phyloP scores from a whole-genome alignment of 2,888 invertebrate species.

The Bruchidius siliquastri region DNA sequence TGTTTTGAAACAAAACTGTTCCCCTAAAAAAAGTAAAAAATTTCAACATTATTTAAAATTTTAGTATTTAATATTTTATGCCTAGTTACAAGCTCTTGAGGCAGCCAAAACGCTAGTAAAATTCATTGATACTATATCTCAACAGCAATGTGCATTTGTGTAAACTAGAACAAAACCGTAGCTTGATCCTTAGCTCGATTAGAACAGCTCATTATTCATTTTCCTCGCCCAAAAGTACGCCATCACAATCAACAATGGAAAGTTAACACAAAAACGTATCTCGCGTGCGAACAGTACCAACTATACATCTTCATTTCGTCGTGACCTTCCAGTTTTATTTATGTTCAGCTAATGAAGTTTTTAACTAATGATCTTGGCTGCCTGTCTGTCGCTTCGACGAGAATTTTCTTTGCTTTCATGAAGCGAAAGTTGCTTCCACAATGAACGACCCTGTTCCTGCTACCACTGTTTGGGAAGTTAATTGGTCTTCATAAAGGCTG shows the following conservation, averaged over 20 bases:
- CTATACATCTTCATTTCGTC: neutral
- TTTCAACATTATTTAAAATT: too few relatives aligned
- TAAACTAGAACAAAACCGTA: too few relatives aligned
- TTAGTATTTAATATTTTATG: too few relatives aligned
- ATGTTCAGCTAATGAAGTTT: neutral
- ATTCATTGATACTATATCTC: too few relatives aligned
- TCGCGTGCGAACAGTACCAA: neutral
- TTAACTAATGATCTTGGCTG: neutral
- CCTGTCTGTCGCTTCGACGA: neutral
- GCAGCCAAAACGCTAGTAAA: too few relatives aligned
- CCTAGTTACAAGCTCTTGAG: too few relatives aligned
- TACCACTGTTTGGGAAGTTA: neutral
- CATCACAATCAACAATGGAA: neutral
- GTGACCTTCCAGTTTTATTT: neutral
- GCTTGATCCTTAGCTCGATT: neutral
- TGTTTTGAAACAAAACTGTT: too few relatives aligned
- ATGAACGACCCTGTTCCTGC: neutral
- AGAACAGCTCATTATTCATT: neutral
- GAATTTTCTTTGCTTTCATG: neutral
- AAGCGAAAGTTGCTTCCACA: neutral
- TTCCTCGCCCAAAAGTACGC: neutral
- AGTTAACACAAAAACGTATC: neutral
- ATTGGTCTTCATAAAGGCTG: neutral
- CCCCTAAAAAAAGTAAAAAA: too few relatives aligned
- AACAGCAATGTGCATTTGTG: too few relatives aligned